These are phyloP conservation scores for Phymastichus coffea DNA, from an alignment of 1,140 invertebrate genomes.

Conservation along the genomic window DNA sequence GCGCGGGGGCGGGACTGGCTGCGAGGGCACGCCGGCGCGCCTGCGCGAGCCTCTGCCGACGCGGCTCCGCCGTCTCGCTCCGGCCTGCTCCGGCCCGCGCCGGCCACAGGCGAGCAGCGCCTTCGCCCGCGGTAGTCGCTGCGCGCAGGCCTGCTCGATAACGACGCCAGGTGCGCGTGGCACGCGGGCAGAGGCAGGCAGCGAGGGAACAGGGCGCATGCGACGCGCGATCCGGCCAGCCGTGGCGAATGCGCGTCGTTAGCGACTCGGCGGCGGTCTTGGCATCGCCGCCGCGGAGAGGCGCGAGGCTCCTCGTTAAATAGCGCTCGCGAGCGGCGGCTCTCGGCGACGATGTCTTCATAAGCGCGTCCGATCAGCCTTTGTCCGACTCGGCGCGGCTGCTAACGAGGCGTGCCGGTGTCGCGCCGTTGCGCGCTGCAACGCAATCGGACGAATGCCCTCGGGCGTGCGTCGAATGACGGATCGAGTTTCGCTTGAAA, in stretches of 20 bases:
- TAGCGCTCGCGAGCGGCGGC: neutral
- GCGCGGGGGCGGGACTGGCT: neutral
- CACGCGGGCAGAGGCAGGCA: too few relatives aligned
- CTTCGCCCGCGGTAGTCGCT: slow-evolving; percentile 4
- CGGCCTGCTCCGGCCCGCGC: neutral
- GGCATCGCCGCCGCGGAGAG: neutral
- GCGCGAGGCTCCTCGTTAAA: slow-evolving; percentile 1
- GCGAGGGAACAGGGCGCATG: neutral
- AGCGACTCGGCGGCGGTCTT: slow-evolving; percentile 12
- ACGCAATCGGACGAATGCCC: slow-evolving; percentile 46
- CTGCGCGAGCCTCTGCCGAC: neutral
- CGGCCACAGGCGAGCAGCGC: neutral
- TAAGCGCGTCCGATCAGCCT: neutral
- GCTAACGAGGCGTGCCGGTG: neutral
- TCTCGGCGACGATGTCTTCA: neutral
- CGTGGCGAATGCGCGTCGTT: slow-evolving; percentile 44
- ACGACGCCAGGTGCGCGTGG: slow-evolving; percentile 33
- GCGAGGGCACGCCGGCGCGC: neutral
- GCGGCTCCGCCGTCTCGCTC: neutral
- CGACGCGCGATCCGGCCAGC: slow-evolving; percentile 30
- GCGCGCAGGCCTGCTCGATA: neutral
- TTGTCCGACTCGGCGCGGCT: neutral
- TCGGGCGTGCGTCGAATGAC: slow-evolving; percentile 41
- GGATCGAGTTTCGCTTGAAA: slow-evolving; percentile 47
- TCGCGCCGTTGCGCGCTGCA: slow-evolving; percentile 20